Evolutionary conservation across 1,140 invertebrate genomes (phyloP).

Genomic region (Habropoda laboriosa): DNA sequence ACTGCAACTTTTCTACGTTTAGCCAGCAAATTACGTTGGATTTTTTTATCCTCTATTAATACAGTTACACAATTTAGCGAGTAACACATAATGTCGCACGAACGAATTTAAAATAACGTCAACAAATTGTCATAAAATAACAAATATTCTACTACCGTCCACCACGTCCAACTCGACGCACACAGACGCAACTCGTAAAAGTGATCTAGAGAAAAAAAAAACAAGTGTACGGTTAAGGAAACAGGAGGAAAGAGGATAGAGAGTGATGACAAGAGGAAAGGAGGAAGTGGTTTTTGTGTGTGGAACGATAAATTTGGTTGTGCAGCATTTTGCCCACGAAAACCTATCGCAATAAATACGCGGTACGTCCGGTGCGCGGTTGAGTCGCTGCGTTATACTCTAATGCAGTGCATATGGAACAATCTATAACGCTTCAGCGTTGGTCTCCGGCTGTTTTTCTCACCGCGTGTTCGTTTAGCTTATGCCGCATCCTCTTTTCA

Average conservation of each 20-base stretch:
- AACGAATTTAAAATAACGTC: too few species aligned
- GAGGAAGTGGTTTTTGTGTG: slow-evolving; percentile 71
- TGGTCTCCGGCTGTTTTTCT: slow-evolving; percentile 40
- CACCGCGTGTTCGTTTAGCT: slow-evolving; percentile 12
- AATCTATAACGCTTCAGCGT: slow-evolving; percentile 78
- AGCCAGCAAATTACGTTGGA: too few species aligned
- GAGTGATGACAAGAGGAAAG: slow-evolving; percentile 35
- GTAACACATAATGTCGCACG: too few species aligned
- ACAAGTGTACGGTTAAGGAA: neutral
- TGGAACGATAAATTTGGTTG: slow-evolving; percentile 76
- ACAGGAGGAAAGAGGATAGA: slow-evolving; percentile 36
- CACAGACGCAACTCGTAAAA: too few species aligned
- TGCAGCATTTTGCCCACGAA: slow-evolving; percentile 73
- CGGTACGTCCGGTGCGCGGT: slow-evolving; percentile 68
- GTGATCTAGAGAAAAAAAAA: neutral
- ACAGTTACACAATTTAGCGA: too few species aligned
- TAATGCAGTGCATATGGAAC: slow-evolving; percentile 80
- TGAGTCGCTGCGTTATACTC: slow-evolving; percentile 72
- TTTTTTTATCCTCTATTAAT: too few species aligned
- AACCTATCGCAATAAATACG: slow-evolving; percentile 81
- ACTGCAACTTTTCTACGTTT: too few species aligned
- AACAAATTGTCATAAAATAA: too few species aligned
- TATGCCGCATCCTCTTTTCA: slow-evolving; percentile 32
- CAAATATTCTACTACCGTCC: too few species aligned
- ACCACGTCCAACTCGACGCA: too few species aligned